Evolutionary conservation across 2,797 vertebrate species (phyloP).

Genomic region (Microctenopoma stevenorrisi): DNA sequence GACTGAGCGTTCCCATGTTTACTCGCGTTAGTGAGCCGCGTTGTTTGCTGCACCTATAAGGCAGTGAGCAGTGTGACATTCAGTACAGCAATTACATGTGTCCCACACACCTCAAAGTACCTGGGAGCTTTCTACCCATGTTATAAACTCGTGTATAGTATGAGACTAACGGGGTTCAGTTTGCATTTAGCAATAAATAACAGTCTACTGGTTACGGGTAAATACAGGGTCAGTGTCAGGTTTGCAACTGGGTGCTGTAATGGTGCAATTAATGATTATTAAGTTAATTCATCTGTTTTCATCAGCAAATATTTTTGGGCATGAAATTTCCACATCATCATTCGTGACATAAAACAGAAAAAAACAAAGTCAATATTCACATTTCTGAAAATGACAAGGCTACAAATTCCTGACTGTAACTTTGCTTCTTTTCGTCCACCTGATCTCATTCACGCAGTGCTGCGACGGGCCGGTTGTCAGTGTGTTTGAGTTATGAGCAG

Average conservation of each 20-base stretch:
- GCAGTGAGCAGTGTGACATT: constrained; percentile 77
- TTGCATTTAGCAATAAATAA: background rate
- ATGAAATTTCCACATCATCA: background rate
- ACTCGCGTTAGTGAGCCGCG: background rate
- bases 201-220: constrained; percentile 1
- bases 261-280: background rate
- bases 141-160: background rate
- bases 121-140: constrained; percentile 5
- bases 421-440: background rate
- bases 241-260: background rate
- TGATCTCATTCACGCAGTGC: no score
- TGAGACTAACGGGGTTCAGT: background rate
- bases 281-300: no score
- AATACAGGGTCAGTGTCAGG: constrained; percentile 3
- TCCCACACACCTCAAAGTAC: background rate
- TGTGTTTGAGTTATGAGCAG: background rate
- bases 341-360: background rate
- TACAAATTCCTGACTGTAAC: background rate
- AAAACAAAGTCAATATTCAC: background rate
- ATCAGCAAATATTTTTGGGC: no score
- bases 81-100: constrained; percentile 53
- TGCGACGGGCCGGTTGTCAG: background rate
- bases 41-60: constrained; percentile 61
- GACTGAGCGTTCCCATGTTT: constrained; percentile 2
- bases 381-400: background rate